Evolutionary conservation across 2,113 vertebrate species (phyloP).

Genomic region (Leptosomus discolor): DNA sequence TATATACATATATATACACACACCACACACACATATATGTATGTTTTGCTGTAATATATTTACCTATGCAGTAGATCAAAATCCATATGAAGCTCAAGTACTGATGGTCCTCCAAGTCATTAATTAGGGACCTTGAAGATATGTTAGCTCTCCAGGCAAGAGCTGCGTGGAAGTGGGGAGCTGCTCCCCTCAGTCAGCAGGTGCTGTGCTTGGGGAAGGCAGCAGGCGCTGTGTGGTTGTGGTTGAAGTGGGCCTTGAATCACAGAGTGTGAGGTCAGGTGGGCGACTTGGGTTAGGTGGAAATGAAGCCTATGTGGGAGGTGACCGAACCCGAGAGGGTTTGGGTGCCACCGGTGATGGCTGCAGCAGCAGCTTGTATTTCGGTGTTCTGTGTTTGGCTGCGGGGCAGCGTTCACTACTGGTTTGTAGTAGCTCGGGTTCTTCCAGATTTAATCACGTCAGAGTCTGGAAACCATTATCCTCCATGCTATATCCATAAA

Average conservation of each 20-base stretch:
- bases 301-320: neutral
- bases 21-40: neutral
- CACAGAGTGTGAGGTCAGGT: fast-evolving
- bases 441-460: neutral
- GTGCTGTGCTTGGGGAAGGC: neutral
- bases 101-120: neutral
- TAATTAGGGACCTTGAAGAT: neutral
- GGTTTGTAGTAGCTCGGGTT: neutral
- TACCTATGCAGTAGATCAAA: constrained; percentile 50
- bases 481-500: constrained; percentile 15
- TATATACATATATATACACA: neutral
- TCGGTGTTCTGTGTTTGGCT: neutral
- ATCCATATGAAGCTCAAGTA: neutral
- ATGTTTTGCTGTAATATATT: constrained; percentile 33
- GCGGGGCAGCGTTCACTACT: neutral
- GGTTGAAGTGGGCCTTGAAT: neutral
- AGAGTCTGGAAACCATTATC: neutral
- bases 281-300: neutral
- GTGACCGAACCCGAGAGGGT: neutral
- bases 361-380: neutral
- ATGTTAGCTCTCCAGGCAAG: neutral
- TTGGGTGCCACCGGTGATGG: neutral
- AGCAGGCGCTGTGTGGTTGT: neutral
- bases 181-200: neutral
- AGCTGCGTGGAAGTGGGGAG: fast-evolving